Conservation (phyloP, 2,797 vertebrate species). For the Gymnopithys bicolor region DNA sequence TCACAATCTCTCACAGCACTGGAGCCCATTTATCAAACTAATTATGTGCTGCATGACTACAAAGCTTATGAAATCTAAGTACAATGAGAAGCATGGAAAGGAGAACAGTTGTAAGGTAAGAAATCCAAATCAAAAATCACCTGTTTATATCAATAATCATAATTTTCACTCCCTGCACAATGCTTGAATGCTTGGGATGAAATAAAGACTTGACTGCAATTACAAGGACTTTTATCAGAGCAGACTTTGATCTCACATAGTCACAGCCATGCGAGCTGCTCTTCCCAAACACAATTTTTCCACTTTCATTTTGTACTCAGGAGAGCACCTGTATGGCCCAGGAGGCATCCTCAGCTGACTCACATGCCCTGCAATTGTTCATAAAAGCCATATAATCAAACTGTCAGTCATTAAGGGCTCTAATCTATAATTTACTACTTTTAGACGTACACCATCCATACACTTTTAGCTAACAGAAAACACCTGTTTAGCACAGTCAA, state of each 20-base stretch:
- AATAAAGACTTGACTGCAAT: neutral
- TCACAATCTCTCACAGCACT: neutral
- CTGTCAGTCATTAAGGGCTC: neutral
- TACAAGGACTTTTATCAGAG: neutral
- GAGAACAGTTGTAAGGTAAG: neutral
- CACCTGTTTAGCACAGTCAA: neutral
- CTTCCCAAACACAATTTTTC: neutral
- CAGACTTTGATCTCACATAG: neutral
- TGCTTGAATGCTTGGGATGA: neutral
- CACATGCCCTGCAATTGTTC: rapidly evolving
- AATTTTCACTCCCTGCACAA: neutral
- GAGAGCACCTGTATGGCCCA: neutral
- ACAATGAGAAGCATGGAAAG: neutral
- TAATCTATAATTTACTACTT: neutral
- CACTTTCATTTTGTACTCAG: neutral
- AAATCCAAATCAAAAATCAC: neutral
- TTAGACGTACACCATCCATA: neutral
- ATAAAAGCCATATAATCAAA: neutral
- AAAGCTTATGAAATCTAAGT: neutral
- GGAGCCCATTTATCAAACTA: neutral
- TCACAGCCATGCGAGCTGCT: neutral
- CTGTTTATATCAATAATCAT: neutral
- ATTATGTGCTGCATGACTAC: neutral
- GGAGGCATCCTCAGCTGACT: neutral
- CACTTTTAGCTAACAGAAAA: neutral